Evolutionary conservation across 1,140 invertebrate species (phyloP).

Genomic region (Andricus grossulariae): DNA sequence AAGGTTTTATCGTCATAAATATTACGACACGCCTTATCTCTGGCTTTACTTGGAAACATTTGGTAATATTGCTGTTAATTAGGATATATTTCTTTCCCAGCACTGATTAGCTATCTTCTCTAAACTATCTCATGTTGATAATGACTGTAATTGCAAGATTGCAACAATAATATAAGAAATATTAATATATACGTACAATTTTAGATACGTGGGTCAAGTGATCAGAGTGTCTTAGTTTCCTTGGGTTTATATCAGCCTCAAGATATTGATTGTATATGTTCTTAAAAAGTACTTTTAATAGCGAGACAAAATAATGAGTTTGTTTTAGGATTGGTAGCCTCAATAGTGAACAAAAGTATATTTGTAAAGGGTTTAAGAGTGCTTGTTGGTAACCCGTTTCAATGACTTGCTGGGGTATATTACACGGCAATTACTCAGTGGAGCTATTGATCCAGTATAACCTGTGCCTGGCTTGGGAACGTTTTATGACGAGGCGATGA

Average conservation of each 20-base stretch:
- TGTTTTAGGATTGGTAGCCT: neutral
- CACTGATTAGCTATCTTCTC: conserved; percentile 4
- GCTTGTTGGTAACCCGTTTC: neutral
- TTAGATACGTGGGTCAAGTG: too few relatives aligned
- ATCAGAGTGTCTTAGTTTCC: too few relatives aligned
- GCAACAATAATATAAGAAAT: too few relatives aligned
- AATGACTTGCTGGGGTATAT: conserved; percentile 46
- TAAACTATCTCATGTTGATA: conserved; percentile 12
- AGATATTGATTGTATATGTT: too few relatives aligned
- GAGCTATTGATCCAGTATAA: conserved; percentile 56
- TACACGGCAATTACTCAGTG: conserved; percentile 57
- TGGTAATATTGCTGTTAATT: conserved; percentile 18
- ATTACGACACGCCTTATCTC: conserved; percentile 3
- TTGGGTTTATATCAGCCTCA: too few relatives aligned
- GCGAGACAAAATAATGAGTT: neutral
- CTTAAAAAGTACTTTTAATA: too few relatives aligned
- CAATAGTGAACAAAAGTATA: neutral
- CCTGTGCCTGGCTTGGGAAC: conserved; percentile 31
- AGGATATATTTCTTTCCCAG: neutral
- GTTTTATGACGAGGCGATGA: conserved; percentile 50
- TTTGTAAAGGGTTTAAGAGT: neutral
- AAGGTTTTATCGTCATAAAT: conserved; percentile 2
- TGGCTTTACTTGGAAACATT: neutral
- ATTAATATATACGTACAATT: too few relatives aligned
- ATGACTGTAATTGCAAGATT: neutral